Base-by-base conservation (phyloP, 2,113 vertebrate genomes). In the Xenopus borealis region DNA sequence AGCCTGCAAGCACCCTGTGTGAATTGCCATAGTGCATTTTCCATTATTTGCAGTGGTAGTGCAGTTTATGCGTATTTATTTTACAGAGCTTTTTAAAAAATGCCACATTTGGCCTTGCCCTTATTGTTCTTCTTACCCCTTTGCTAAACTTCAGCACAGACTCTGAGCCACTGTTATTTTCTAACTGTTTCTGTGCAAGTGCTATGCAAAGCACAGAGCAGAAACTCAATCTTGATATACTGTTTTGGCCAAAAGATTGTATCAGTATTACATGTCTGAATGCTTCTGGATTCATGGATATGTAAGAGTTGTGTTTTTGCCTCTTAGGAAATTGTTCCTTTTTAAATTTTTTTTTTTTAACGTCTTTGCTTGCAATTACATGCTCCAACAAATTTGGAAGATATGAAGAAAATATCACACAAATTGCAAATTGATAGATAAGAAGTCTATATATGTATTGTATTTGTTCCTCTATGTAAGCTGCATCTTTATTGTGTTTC, bases 331-430 rank as follows among this genome's bases (percentile, higher is more conserved):
- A 67, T 77, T 77, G 74, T 77, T 70, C 66, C 62, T 46, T 70
- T 77, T 27, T 27, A 33, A 4, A 4, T 33, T 33, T 33, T 33
- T n/a, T n/a, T 69, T 50, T 50, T 50, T 76, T 64, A 55, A 45
- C 23, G 20, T 45, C 74, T 77, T 77, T 70, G 67, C 70, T 77
- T 77, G 74, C 74, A 70, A 77, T 77, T 77, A 77, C 74, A 77
- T 45, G 74, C 74, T 77, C 67, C 74, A 64, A 23, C 44, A 67
- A 77, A 23, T 61, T 57, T 70, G 74, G 70, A 66, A 77, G 74
- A 77, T 77, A 77, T 77, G 74, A 77, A 70, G 74, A 77, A 77
- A 77, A 77, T 77, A 77, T 77, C 70, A 69, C 74, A 77, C 74
- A 70, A 77, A 77, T 77, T 70, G 74, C 74, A 77, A 77, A 77